phyloP scores from a whole-genome alignment of 2,113 vertebrate species.

The Mixornis gularis region DNA sequence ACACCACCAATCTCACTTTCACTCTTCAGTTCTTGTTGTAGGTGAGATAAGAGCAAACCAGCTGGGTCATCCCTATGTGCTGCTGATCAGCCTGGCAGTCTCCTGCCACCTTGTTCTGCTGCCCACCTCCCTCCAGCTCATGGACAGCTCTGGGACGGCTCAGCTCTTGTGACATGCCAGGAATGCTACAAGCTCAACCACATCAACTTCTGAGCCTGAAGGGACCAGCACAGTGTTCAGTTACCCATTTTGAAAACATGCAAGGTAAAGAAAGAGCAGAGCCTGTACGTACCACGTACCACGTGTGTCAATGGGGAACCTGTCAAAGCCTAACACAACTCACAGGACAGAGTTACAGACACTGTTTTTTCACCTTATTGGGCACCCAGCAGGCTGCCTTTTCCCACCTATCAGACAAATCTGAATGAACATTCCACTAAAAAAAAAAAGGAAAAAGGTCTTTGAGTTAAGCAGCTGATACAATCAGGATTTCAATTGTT shows the following conservation, averaged over 20 bases:
- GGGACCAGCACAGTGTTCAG: neutral
- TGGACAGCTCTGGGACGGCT: neutral
- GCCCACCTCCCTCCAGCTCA: neutral
- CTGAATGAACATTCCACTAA: neutral
- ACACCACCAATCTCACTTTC: neutral
- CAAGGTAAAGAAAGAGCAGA: neutral
- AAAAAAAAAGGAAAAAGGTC: neutral
- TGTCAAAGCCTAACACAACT: neutral
- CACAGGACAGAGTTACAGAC: neutral
- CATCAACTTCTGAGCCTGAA: neutral
- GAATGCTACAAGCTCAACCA: neutral
- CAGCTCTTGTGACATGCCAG: neutral
- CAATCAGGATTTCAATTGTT: neutral
- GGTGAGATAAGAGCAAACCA: neutral
- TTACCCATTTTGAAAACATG: neutral
- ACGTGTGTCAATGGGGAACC: fast-evolving
- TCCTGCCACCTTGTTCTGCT: neutral
- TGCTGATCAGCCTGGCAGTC: neutral
- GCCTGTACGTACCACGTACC: fast-evolving
- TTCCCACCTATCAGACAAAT: neutral
- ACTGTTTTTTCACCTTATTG: neutral
- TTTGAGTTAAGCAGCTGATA: neutral
- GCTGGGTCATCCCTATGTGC: fast-evolving
- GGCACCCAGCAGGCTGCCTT: neutral
- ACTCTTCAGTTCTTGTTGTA: neutral